Evolutionary conservation across 2,888 invertebrate genomes (phyloP), one percentile per base, ranked within the genome.

Genomic region (Aporophyla lueneburgensis): DNA sequence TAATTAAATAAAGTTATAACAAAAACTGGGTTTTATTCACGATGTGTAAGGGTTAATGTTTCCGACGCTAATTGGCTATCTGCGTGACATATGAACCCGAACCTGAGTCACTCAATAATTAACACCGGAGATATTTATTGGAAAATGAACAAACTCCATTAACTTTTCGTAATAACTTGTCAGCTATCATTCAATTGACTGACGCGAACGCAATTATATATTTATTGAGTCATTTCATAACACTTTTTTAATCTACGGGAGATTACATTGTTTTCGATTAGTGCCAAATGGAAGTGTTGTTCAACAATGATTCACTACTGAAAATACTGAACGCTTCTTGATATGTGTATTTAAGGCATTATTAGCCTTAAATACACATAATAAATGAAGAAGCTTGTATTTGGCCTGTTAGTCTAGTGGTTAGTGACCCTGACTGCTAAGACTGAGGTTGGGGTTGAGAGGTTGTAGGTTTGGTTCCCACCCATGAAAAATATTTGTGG

Each of bases 121-220:
- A 90, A 91, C 89, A 86, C 76, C 67, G 78, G 84, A 85, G 72
- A 88, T 89, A 90, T 90, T 88, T 84, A 88, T 89, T 86, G 88
- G 87, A 78, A 89, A 90, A 89, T 88, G 87, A 85, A 89, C 89
- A 89, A 88, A 90, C 72, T 74, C 84, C 84, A 90, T 89, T 89
- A 87, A 86, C 72, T 87, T 87, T 86, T 82, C 76, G 87, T 88
- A 87, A 86, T 87, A 85, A 82, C 76, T 62, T 85, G 86, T 78
- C 79, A 70, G 81, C 67, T 81, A 83, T 83, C 78, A 81, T 81
- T 79, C 83, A 85, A 80, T 74, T 83, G 56, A 87, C 61, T 83
- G 78, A 77, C 51, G 66, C 49, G 71, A 72, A 43, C 49, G 56
- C 33, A 56, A 71, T 79, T 27, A 74, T 43, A 54, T 65, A 73